Percentiles rank a stretch among this genome's conserved stretches.
Conservation (phyloP, 1,140 invertebrate species). For the Conus betulinus region DNA sequence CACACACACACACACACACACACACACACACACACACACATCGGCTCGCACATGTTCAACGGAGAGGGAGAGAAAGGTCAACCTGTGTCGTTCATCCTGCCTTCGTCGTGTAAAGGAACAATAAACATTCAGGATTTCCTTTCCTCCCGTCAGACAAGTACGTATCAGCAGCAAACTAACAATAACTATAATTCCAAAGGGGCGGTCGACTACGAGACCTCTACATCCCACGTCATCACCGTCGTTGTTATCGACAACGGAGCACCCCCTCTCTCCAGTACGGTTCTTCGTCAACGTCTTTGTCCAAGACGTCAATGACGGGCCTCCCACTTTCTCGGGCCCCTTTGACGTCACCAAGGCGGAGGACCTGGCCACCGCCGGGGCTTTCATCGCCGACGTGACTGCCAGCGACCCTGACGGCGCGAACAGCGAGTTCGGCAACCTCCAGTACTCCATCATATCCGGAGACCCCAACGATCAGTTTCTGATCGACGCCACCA, state of each 20-base stretch:
- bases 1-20: too few species aligned
- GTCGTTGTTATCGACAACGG: conserved; percentile 53
- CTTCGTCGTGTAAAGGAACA: too few species aligned
- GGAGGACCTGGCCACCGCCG: conserved; percentile 48
- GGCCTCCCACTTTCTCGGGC: conserved; percentile 48
- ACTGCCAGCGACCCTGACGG: conserved; percentile 55
- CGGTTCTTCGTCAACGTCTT: conserved; percentile 48
- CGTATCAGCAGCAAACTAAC: too few species aligned
- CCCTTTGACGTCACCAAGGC: conserved; percentile 38
- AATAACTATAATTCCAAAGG: conserved; percentile 21
- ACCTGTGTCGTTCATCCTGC: too few species aligned
- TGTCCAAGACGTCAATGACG: conserved; percentile 65
- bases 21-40: too few species aligned
- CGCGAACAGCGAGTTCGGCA: conserved; percentile 40
- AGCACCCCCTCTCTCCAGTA: conserved; percentile 33
- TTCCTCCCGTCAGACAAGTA: too few species aligned
- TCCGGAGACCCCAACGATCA: conserved; percentile 53
- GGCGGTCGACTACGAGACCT: conserved; percentile 56
- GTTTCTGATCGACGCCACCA: conserved; percentile 57
- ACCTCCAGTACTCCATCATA: conserved; percentile 49
- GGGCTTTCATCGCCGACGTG: conserved; percentile 46
- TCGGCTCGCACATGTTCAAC: too few species aligned
- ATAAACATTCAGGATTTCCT: too few species aligned
- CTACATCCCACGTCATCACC: conserved; percentile 44
- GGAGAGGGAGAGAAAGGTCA: too few species aligned